Base-by-base conservation (phyloP, 37 sponge, comb jelly and placozoan species). In the Hormiphora californensis region DNA sequence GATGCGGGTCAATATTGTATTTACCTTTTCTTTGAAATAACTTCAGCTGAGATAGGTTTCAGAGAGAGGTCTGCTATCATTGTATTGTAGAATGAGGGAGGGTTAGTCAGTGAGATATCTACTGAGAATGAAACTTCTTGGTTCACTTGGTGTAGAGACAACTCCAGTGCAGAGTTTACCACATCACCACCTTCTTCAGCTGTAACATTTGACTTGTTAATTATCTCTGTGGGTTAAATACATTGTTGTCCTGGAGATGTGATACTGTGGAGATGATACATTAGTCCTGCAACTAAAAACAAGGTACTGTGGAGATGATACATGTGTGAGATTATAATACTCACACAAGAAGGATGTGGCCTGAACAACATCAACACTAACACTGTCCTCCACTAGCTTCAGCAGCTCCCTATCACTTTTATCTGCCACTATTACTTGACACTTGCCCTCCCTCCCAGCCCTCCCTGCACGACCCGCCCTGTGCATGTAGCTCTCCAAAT, bases 291-390 rank as follows among this genome's bases (percentile, higher is more conserved):
- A n/a, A n/a, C n/a, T n/a, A n/a, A n/a, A n/a, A n/a, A n/a, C n/a
- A n/a, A n/a, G n/a, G n/a, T n/a, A n/a, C n/a, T n/a, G n/a, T n/a
- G n/a, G n/a, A n/a, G n/a, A n/a, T n/a, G n/a, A n/a, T n/a, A n/a
- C n/a, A n/a, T n/a, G n/a, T n/a, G n/a, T n/a, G n/a, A n/a, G n/a
- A n/a, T n/a, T n/a, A n/a, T n/a, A n/a, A n/a, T n/a, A 41, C 81
- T 73, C 9, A 73, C 81, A 46, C 17, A 73, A 46, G 46, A 73
- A 73, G 21, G 81, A 36, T 1, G 81, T 73, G 21, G 81, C 81
- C 5, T 73, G 46, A 9, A 33, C 35, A 73, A 73, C 38, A 5
- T 41, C 35, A 8, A 73, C 81, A 21, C 19, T 40, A 23, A 73
- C 27, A 43, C 38, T 33, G 23, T 41, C 28, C 5, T 30, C 9